These are phyloP conservation scores for Contarinia nasturtii DNA, from an alignment of 1,140 invertebrate species.

Conservation along the genomic window DNA sequence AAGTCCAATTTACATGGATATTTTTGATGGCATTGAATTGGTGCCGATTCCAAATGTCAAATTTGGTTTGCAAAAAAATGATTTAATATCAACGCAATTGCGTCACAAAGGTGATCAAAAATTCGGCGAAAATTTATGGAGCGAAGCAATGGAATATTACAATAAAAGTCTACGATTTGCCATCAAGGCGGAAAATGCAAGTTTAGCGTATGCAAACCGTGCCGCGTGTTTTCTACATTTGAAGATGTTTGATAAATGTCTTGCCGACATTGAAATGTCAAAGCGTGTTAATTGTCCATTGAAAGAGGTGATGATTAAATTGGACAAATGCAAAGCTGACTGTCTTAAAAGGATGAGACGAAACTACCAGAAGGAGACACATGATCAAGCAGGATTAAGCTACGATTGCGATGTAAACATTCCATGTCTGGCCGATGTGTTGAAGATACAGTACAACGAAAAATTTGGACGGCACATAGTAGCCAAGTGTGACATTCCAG, in stretches of 20 bases:
- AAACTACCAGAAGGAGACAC: constrained; percentile 12
- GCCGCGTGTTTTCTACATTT: constrained; percentile 23
- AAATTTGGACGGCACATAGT: constrained; percentile 1
- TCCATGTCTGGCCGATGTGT: neutral
- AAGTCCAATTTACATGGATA: neutral
- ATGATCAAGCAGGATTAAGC: constrained; percentile 10
- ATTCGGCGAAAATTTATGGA: neutral
- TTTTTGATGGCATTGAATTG: neutral
- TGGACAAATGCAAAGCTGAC: neutral
- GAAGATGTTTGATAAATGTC: constrained; percentile 18
- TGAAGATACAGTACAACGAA: neutral
- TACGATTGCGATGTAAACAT: neutral
- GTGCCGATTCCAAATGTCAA: neutral
- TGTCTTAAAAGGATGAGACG: constrained; percentile 11
- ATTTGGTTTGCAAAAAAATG: neutral
- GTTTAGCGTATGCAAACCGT: constrained; percentile 23
- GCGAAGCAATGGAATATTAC: constrained; percentile 6
- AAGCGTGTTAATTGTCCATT: constrained; percentile 13
- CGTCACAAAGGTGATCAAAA: neutral
- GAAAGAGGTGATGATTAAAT: constrained; percentile 3
- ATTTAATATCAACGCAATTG: constrained; percentile 10
- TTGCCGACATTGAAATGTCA: constrained; percentile 21
- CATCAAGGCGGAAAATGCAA: constrained; percentile 11
- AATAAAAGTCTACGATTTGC: constrained; percentile 11
- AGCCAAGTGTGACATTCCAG: neutral